These are phyloP conservation scores for Ptiloglossa arizonensis DNA, from an alignment of 1,140 invertebrate species.

Conservation along the genomic window DNA sequence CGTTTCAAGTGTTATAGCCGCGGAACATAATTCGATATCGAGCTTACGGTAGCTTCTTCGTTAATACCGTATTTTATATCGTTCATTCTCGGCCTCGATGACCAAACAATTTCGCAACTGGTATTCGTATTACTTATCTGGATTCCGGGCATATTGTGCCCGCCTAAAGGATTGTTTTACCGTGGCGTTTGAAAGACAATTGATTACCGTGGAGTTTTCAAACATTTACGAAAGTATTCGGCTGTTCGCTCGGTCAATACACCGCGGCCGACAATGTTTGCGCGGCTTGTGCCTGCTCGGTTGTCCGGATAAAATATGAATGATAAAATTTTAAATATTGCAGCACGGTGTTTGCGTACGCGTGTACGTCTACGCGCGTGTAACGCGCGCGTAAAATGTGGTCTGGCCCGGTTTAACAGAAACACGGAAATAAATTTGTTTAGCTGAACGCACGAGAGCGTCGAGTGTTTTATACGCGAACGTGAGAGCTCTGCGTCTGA, in stretches of 20 bases:
- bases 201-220: conserved; percentile 50
- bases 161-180: conserved; percentile 33
- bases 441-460: not conserved
- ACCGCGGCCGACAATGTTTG: conserved; percentile 48
- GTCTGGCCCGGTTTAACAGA: conserved; percentile 12
- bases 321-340: conserved; percentile 58
- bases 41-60: too few relatives aligned
- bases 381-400: not conserved
- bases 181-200: conserved; percentile 48
- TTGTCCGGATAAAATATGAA: conserved; percentile 49
- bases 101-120: not conserved
- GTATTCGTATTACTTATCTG: not conserved
- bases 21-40: too few relatives aligned
- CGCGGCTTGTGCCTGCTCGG: conserved; percentile 23
- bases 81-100: too few relatives aligned
- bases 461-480: not conserved
- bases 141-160: not conserved
- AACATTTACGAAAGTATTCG: conserved; percentile 60
- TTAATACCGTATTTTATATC: too few relatives aligned
- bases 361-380: conserved; percentile 1
- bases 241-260: conserved; percentile 30
- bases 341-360: conserved; percentile 44
- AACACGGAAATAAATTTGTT: conserved; percentile 26
- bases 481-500: not conserved
- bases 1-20: too few relatives aligned